phyloP scores from a whole-genome alignment of 2,797 vertebrate species.

The Myotis planiceps region DNA sequence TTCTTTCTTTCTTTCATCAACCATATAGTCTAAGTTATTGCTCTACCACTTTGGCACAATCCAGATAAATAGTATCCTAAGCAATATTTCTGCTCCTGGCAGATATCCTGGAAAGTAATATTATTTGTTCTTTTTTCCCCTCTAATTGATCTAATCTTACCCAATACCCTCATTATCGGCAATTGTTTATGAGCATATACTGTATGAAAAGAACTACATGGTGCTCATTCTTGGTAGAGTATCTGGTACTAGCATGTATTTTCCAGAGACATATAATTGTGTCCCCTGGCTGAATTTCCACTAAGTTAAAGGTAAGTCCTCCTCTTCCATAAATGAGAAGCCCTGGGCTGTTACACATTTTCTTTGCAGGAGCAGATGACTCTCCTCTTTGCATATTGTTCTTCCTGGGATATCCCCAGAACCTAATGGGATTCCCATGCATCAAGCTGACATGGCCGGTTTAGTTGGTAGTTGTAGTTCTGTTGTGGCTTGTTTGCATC shows the following conservation, averaged over 20 bases:
- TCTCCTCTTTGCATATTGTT: background rate
- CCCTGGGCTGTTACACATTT: background rate
- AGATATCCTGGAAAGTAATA: constrained; percentile 29
- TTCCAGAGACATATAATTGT: background rate
- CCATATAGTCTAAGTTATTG: constrained; percentile 8
- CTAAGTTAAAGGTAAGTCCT: background rate
- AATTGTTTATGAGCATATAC: background rate
- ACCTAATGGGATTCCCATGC: background rate
- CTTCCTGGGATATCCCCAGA: background rate
- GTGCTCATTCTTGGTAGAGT: background rate
- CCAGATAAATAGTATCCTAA: background rate
- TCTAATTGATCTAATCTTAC: background rate
- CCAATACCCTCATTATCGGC: background rate
- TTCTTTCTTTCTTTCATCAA: background rate
- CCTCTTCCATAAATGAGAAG: background rate
- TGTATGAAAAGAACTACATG: background rate
- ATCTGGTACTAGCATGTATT: background rate
- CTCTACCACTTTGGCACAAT: background rate
- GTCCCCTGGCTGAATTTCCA: background rate
- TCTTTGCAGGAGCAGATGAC: background rate
- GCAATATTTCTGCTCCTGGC: constrained; percentile 19
- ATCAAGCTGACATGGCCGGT: background rate
- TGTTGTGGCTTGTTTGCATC: background rate
- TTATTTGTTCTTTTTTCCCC: background rate
- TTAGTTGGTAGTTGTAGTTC: background rate